Evolutionary conservation across 2,888 invertebrate genomes (phyloP).

Genomic region (Philopedon plagiatum): DNA sequence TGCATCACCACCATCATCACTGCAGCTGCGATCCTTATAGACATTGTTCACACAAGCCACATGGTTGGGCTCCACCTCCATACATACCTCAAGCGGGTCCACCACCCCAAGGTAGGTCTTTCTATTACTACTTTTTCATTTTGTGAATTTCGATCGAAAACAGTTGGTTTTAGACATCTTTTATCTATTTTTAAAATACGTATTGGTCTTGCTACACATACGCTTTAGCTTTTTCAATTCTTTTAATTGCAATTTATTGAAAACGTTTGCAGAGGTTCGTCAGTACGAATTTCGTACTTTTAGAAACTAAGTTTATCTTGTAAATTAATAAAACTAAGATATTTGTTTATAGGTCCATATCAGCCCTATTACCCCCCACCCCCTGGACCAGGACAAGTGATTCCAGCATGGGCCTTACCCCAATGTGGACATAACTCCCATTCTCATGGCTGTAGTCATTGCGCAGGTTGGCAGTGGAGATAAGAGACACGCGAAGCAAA

Average conservation of each 20-base stretch:
- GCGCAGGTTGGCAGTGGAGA: slow-evolving; percentile 6
- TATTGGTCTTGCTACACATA: too few relatives aligned
- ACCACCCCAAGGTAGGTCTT: background rate
- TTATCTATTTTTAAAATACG: too few relatives aligned
- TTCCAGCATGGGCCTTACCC: slow-evolving; percentile 12
- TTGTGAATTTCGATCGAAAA: too few relatives aligned
- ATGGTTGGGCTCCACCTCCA: slow-evolving; percentile 1
- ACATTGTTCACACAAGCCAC: background rate
- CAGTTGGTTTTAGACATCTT: too few relatives aligned
- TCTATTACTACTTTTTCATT: background rate
- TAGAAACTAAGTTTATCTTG: too few relatives aligned
- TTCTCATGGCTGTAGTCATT: slow-evolving; percentile 2
- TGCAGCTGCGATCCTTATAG: slow-evolving; percentile 5
- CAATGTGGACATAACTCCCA: slow-evolving; percentile 17
- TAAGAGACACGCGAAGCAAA: too few relatives aligned
- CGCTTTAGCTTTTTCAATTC: too few relatives aligned
- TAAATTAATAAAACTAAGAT: too few relatives aligned
- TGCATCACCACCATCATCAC: background rate
- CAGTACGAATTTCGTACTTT: too few relatives aligned
- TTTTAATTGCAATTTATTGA: too few relatives aligned
- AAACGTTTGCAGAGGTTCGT: too few relatives aligned
- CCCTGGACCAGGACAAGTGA: slow-evolving; percentile 18
- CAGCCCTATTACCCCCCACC: slow-evolving; percentile 4
- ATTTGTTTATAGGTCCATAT: too few relatives aligned
- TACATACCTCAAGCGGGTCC: background rate